phyloP scores from a whole-genome alignment of 2,888 invertebrate genomes.

The Epirrhoe alternata region DNA sequence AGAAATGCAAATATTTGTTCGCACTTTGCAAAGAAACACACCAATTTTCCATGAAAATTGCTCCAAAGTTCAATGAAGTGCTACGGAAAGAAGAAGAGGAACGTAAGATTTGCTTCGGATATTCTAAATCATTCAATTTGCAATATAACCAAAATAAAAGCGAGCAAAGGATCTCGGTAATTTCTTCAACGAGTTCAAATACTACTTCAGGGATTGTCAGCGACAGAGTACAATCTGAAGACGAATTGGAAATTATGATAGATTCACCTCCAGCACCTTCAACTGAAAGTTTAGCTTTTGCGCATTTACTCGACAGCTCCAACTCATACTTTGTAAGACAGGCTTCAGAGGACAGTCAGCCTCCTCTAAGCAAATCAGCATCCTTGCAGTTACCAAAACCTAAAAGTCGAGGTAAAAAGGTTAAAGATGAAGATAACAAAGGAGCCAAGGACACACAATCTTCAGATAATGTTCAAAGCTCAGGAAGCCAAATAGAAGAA shows the following conservation, averaged over 20 bases:
- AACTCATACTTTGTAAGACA: constrained; percentile 74
- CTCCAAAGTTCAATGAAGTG: constrained; percentile 93
- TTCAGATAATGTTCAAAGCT: constrained; percentile 54
- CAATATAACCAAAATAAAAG: constrained; percentile 87
- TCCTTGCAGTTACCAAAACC: constrained; percentile 71
- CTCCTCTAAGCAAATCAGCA: constrained; percentile 66
- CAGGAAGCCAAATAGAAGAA: constrained; percentile 64
- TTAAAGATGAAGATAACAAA: constrained; percentile 64
- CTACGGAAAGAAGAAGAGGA: constrained; percentile 92
- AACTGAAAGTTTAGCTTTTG: constrained; percentile 92
- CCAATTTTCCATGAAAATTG: constrained; percentile 97
- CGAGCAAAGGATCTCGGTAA: constrained; percentile 94
- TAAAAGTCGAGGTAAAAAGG: constrained; percentile 64
- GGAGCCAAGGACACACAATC: constrained; percentile 55
- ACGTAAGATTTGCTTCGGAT: constrained; percentile 89
- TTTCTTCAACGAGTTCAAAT: constrained; percentile 97
- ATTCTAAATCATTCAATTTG: constrained; percentile 87
- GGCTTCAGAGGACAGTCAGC: constrained; percentile 63
- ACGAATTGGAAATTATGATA: constrained; percentile 95
- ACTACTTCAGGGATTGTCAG: constrained; percentile 98
- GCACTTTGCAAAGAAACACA: constrained; percentile 96
- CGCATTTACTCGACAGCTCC: constrained; percentile 89
- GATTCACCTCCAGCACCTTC: constrained; percentile 94
- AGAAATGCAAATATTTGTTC: constrained; percentile 96
- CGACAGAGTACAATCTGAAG: constrained; percentile 97